Conservation (phyloP, 1,140 invertebrate genomes). For the Brachionus manjavacas region DNA sequence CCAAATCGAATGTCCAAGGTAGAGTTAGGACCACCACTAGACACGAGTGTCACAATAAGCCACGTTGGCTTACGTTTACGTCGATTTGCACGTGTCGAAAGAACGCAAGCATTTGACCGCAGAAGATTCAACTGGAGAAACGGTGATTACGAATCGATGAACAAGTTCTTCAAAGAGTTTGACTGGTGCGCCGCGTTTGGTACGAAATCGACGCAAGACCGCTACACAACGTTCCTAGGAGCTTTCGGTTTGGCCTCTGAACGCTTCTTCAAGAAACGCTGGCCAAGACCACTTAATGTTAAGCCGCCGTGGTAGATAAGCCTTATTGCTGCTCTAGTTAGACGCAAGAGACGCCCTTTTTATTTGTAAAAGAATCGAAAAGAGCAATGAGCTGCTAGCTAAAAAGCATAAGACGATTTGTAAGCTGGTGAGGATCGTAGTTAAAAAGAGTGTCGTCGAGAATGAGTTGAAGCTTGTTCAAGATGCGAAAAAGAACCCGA, state of each 20-base stretch:
- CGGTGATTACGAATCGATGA: no score
- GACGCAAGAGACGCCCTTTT: neutral
- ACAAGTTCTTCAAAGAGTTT: neutral
- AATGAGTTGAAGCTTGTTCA: neutral
- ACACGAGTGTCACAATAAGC: no score
- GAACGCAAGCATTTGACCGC: no score
- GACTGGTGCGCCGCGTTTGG: neutral
- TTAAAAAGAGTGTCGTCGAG: neutral
- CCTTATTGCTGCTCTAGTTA: neutral
- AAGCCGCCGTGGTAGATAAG: neutral
- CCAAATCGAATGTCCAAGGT: no score
- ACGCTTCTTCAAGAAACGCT: neutral
- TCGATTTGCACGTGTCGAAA: no score
- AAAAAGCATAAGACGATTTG: neutral
- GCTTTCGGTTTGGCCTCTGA: neutral
- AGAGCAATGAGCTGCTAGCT: neutral
- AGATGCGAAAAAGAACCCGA: neutral
- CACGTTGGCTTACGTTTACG: no score
- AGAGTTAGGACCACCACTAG: no score
- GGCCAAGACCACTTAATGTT: neutral
- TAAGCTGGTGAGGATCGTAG: neutral
- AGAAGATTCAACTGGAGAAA: no score
- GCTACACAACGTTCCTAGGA: neutral
- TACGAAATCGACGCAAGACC: neutral
- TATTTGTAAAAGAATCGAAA: neutral